Conservation (phyloP, 2,113 vertebrate species). For the Scomber colias region DNA sequence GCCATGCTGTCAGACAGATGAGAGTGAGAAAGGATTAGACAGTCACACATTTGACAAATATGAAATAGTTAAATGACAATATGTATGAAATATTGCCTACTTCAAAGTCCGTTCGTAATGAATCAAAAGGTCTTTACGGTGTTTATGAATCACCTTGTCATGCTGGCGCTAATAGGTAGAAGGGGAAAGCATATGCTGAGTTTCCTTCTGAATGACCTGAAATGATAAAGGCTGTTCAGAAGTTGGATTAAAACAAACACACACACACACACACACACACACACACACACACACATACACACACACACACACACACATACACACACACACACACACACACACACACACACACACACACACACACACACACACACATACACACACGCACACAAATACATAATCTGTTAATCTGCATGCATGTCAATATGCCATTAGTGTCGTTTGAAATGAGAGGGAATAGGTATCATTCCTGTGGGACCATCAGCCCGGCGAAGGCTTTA, state of each 20-base stretch:
- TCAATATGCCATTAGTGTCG: constrained; percentile 66
- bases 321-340: constrained; percentile 10
- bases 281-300: neutral
- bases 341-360: neutral
- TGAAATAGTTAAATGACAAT: neutral
- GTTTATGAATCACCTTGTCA: neutral
- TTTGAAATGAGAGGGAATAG: constrained; percentile 52
- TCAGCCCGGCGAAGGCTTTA: constrained; percentile 53
- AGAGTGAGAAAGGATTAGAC: constrained; percentile 14
- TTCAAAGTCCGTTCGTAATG: neutral
- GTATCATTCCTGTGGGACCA: constrained; percentile 53
- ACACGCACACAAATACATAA: constrained; percentile 51
- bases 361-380: too few species aligned
- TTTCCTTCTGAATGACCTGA: constrained; percentile 25
- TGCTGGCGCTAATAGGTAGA: neutral
- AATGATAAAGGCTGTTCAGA: constrained; percentile 38
- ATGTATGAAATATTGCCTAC: neutral
- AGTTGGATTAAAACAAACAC: constrained; percentile 38
- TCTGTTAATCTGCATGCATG: constrained; percentile 68
- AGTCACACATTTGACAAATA: neutral
- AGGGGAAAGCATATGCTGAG: constrained; percentile 3
- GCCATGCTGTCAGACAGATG: constrained; percentile 8
- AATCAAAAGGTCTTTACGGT: neutral
- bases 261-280: constrained; percentile 6
- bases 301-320: too few species aligned